phyloP scores from a whole-genome alignment of 2,113 vertebrate genomes.

The Dipodomys stephensi region DNA sequence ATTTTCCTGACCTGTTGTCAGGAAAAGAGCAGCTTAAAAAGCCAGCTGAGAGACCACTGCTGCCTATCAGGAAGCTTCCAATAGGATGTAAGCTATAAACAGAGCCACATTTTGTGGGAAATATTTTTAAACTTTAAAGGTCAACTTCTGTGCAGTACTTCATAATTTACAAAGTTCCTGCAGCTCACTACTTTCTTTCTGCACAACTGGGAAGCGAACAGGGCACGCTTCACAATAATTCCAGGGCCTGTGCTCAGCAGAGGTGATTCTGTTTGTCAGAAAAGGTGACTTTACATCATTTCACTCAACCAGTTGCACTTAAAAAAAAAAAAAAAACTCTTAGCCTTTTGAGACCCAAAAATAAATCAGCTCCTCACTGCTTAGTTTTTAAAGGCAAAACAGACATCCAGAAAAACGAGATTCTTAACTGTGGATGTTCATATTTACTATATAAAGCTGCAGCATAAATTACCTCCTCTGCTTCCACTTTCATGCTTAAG shows the following conservation, averaged over 20 bases:
- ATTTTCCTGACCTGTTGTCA: background rate
- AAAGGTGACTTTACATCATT: constrained; percentile 72
- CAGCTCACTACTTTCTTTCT: background rate
- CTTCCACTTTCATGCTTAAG: background rate
- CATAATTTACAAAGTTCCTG: background rate
- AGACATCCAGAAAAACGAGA: constrained; percentile 26
- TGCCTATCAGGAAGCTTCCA: background rate
- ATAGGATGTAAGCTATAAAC: constrained; percentile 12
- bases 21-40: background rate
- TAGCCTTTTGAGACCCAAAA: constrained; percentile 40
- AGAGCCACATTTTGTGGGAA: constrained; percentile 45
- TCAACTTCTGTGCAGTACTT: constrained; percentile 37
- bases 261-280: constrained; percentile 75
- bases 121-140: constrained; percentile 66
- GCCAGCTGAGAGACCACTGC: background rate
- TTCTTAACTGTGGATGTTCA: background rate
- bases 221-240: constrained; percentile 45
- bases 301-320: background rate
- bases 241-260: constrained; percentile 22
- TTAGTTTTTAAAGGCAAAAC: constrained; percentile 37
- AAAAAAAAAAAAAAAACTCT: background rate
- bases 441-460: constrained; percentile 1
- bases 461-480: background rate
- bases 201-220: background rate
- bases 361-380: background rate